Percentiles rank a stretch among this genome's conserved stretches.
These are phyloP conservation scores for Microcaecilia unicolor DNA, from an alignment of 2,797 vertebrate species.

Conservation along the genomic window DNA sequence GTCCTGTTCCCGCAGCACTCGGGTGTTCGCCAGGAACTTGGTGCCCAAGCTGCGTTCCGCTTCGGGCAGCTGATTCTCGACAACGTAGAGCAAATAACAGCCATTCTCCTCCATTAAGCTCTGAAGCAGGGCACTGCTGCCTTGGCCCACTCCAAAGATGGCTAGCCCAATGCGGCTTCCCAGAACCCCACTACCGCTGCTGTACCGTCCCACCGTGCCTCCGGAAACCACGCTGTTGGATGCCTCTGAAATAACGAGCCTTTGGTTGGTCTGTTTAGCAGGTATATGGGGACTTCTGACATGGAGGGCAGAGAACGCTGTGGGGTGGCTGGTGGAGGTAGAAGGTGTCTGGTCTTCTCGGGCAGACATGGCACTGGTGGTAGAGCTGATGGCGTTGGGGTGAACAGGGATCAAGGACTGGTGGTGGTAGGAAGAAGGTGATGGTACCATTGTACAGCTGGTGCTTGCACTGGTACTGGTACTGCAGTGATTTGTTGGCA, in stretches of 20 bases:
- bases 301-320: neutral
- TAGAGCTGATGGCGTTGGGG: neutral
- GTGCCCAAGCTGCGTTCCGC: slow-evolving; percentile 11
- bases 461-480: neutral
- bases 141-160: neutral
- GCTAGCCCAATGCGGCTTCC: neutral
- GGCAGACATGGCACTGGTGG: neutral
- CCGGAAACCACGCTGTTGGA: fast-evolving
- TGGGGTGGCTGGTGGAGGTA: slow-evolving; percentile 2
- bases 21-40: slow-evolving; percentile 3
- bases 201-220: fast-evolving
- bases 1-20: slow-evolving; percentile 23
- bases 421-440: slow-evolving; percentile 4
- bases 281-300: neutral
- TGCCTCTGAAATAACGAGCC: neutral
- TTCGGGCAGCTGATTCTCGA: slow-evolving; percentile 27
- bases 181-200: neutral
- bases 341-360: slow-evolving; percentile 10
- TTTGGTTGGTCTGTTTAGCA: neutral
- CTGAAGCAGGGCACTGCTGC: slow-evolving; percentile 15
- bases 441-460: neutral
- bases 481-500: neutral
- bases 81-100: slow-evolving; percentile 28
- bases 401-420: slow-evolving; percentile 3
- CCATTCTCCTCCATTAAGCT: slow-evolving; percentile 16